These are phyloP conservation scores for Saturnia japonica DNA, from an alignment of 2,888 invertebrate species.

Conservation along the genomic window DNA sequence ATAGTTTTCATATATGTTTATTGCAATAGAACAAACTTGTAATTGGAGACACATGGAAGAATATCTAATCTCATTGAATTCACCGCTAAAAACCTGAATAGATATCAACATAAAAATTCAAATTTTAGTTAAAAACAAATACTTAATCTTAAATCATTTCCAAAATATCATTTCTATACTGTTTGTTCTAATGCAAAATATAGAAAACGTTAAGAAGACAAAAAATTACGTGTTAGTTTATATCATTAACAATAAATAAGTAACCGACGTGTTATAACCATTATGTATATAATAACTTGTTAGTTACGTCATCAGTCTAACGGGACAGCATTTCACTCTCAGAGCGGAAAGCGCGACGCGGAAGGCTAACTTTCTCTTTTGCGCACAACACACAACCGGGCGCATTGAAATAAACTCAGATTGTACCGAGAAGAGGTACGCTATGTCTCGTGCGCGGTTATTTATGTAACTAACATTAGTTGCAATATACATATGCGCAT, in stretches of 20 bases:
- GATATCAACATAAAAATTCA: not conserved
- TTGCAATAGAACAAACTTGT: constrained; percentile 24
- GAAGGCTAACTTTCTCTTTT: constrained; percentile 80
- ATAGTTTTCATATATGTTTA: constrained; percentile 20
- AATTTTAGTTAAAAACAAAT: not conserved
- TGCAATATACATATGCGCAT: constrained; percentile 32
- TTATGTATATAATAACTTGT: constrained; percentile 54
- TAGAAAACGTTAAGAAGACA: not conserved
- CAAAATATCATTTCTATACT: not conserved
- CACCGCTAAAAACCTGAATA: not conserved
- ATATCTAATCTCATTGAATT: not conserved
- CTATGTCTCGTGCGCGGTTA: constrained; percentile 36
- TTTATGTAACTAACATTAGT: constrained; percentile 35
- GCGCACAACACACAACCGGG: constrained; percentile 51
- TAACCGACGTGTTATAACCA: constrained; percentile 32
- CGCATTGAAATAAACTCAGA: constrained; percentile 52
- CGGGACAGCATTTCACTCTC: constrained; percentile 81
- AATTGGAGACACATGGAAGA: not conserved
- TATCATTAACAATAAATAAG: not conserved
- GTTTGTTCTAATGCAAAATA: not conserved
- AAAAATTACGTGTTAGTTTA: not conserved
- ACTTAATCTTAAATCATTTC: not conserved
- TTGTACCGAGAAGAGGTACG: constrained; percentile 42
- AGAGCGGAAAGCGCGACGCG: constrained; percentile 78
- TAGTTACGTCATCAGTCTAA: constrained; percentile 69